phyloP scores from a whole-genome alignment of 1,140 invertebrate species.

The Drosophila sulfurigaster region DNA sequence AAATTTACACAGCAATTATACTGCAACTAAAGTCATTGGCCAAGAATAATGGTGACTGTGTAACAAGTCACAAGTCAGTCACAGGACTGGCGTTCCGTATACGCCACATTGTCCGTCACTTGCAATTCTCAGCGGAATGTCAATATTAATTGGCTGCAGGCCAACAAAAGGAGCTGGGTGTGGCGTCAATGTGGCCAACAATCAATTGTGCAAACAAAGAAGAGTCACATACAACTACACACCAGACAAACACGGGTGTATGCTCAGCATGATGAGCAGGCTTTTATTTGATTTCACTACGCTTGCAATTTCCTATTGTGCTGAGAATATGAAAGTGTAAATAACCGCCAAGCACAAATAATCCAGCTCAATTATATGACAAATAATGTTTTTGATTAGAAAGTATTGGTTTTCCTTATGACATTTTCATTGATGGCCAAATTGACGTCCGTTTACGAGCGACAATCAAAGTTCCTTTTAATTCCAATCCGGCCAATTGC shows the following conservation, averaged over 20 bases:
- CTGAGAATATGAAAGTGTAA: constrained; percentile 57
- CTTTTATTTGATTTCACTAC: constrained; percentile 50
- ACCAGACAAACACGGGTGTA: background rate
- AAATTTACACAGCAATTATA: constrained; percentile 45
- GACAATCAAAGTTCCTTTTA: constrained; percentile 16
- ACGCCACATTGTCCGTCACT: constrained; percentile 34
- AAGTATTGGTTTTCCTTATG: constrained; percentile 7
- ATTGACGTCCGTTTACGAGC: constrained; percentile 8
- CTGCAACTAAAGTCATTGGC: constrained; percentile 31
- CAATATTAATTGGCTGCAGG: constrained; percentile 74
- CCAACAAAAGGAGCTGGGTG: constrained; percentile 54
- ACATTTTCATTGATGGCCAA: background rate
- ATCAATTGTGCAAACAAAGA: constrained; percentile 76
- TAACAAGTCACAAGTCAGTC: constrained; percentile 32
- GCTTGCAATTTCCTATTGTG: constrained; percentile 48
- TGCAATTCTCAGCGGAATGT: constrained; percentile 59
- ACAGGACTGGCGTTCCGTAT: constrained; percentile 19
- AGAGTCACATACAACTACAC: constrained; percentile 18
- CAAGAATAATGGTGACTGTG: constrained; percentile 34
- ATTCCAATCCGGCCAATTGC: constrained; percentile 7
- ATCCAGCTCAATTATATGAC: constrained; percentile 59
- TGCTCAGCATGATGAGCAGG: constrained; percentile 24
- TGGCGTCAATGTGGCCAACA: constrained; percentile 52
- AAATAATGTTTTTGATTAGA: constrained; percentile 64
- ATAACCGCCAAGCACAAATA: constrained; percentile 52